Base-by-base conservation (phyloP, 2,113 vertebrate genomes). In the Cheilinus undulatus region DNA sequence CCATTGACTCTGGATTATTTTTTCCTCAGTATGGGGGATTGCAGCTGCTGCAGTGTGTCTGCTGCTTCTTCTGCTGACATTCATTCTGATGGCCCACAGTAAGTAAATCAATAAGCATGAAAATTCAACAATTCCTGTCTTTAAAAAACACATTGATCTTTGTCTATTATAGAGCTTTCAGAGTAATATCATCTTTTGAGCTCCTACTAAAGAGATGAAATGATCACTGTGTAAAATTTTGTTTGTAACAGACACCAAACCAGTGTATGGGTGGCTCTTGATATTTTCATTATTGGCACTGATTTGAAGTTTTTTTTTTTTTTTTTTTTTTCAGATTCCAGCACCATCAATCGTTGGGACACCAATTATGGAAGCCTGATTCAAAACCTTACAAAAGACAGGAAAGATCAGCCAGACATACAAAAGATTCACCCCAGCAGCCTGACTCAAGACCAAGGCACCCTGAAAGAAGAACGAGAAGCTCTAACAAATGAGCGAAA, bases 31-130 rank as follows among this genome's bases (percentile, higher is more conserved):
- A 5, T 61, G 52, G 22, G 68, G 54, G 50, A 58, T 62, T 65
- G 60, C 69, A 69, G 57, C 26, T 64, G 68, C 46, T 60, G 58
- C 17, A 10, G 43, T 69, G 43, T 62, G 69, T 51, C 38, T 86
- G 69, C 73, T 57, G 40, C 26, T 77, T n/a, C n/a, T n/a, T 20
- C 58, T 86, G 22, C 51, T 86, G 28, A 14, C 23, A 23, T 5
- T 64, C 48, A 90, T 76, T 50, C 14, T 86, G 20, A 42, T 84
- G 34, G 58, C 45, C 20, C 36, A 53, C 17, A 76, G 83, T 88
- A 65, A 84, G 83, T 81, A 28, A 15, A 46, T 26, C 30, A 52
- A 30, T 43, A 6, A 65, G 0, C 34, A 45, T 34, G 12, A 48
- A 0, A 71, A 49, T 30, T n/a, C n/a, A n/a, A n/a, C n/a, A n/a